Evolutionary conservation across 2,113 vertebrate species (phyloP), one percentile per base, ranked within the genome.

Genomic region (Tetraodon nigroviridis): DNA sequence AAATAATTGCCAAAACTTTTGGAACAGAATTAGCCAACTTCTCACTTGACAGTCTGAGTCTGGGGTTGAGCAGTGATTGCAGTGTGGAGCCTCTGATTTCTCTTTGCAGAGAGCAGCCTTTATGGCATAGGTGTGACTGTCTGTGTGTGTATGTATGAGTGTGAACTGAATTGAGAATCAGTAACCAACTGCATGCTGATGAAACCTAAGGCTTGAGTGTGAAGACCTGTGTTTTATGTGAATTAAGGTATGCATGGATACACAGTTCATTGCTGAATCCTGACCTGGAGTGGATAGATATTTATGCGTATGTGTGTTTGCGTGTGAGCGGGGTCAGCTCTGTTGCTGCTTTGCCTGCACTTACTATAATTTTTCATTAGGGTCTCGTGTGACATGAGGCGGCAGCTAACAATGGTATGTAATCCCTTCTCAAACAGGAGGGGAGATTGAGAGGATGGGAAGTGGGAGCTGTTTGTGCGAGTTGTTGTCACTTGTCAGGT

Each of bases 401-500:
- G 60, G 70, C 71, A 81, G 84, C 79, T 79, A 82, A 78, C 78
- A 76, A 84, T 79, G 71, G 44, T 64, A 37, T 58, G 29, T 64
- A 61, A 19, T 20, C 41, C 29, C 22, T 4, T 37, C 37, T 64
- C 13, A 48, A 11, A 37, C 29, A 46, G 46, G 40, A 37, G 50
- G 20, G 41, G 54, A 6, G 56, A 40, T 12, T 2, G 1, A 19
- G 59, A 46, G 75, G 73, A 48, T 2, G 12, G 45, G 59, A 76
- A 80, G 67, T 45, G 46, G 76, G 78, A 55, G 64, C 69, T 71
- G 71, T 83, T 83, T 82, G 72, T 81, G 86, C 71, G 78, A 79
- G 76, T 85, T 71, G 81, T 86, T 81, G 80, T 84, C 84, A 82
- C 82, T 83, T 86, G 84, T 86, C 87, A 84, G 87, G 76, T 85